These are phyloP conservation scores for Halichoeres trimaculatus DNA, from an alignment of 2,113 vertebrate genomes.

Conservation along the genomic window DNA sequence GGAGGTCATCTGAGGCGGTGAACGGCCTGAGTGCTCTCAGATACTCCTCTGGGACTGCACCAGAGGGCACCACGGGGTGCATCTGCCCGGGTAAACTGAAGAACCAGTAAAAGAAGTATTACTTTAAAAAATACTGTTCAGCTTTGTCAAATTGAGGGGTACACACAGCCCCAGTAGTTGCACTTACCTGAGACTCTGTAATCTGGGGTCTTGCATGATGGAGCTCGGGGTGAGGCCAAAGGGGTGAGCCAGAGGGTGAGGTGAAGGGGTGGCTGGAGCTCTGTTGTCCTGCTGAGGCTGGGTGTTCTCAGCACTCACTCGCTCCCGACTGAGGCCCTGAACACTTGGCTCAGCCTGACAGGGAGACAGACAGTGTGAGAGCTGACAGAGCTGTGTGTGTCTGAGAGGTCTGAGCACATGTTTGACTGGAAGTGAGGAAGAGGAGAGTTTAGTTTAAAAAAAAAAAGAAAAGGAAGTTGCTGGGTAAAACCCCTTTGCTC, in stretches of 20 bases:
- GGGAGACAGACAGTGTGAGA: conserved; percentile 18
- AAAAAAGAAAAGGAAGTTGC: conserved; percentile 17
- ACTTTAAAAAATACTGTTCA: neutral
- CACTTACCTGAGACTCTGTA: conserved; percentile 91
- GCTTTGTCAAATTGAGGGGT: neutral
- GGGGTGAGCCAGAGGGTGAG: conserved; percentile 69
- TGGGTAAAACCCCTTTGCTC: conserved; percentile 14
- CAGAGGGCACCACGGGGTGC: conserved; percentile 90
- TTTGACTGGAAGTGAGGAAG: conserved; percentile 19
- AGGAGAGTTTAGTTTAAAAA: conserved; percentile 27
- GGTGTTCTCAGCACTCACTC: conserved; percentile 56
- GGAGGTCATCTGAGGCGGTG: conserved; percentile 90
- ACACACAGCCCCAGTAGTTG: too few relatives aligned
- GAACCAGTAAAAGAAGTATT: neutral
- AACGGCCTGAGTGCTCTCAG: conserved; percentile 93
- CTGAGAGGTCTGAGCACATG: conserved; percentile 1
- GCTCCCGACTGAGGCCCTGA: conserved; percentile 63
- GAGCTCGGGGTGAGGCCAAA: conserved; percentile 74
- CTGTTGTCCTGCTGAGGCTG: conserved; percentile 72
- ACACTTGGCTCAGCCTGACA: conserved; percentile 62
- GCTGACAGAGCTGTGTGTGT: conserved; percentile 17
- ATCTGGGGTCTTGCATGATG: conserved; percentile 90
- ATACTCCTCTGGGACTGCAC: conserved; percentile 90
- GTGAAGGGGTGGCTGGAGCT: conserved; percentile 57
- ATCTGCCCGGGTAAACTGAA: conserved; percentile 91